Evolutionary conservation across 1,140 invertebrate species (phyloP), one percentile per base, ranked within the genome.

Genomic region (Doryteuthis pealeii): DNA sequence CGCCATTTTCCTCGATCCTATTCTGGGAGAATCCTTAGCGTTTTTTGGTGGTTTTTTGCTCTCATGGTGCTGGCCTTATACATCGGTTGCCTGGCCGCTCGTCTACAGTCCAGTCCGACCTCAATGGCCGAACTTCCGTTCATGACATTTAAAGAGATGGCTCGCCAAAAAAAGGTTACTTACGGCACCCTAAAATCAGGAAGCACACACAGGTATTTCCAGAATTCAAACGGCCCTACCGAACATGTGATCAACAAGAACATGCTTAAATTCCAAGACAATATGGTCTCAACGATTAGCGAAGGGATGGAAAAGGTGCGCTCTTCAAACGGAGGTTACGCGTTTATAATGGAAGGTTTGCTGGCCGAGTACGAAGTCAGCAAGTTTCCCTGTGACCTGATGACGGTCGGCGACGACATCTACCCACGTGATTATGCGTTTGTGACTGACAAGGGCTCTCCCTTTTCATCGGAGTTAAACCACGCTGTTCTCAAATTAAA

Each of bases 341-440:
- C 76, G 15, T 75, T 78, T 40, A 77, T 81, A 22, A 43, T 77
- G 58, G 76, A 81, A 43, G 71, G 71, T 15, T 75, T 79, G 0
- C n/a, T 72, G 70, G 79, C 79, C 22, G 77, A 83, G 40, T 80
- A 79, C 73, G 12, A 72, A n/a, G 69, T 76, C 0, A 62, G 33
- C 5, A 72, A 76, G 49, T 49, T 74, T 10, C 82, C 82, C 0
- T 83, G 82, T 70, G 76, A 81, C 58, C 74, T 80, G 58, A 75
- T 79, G 73, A 66, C 76, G 10, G 32, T 77, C 26, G 79, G 77
- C 6, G 76, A 80, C 15, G 35, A 65, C 0, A 68, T 79, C 1
- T 71, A 35, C 15, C 54, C 76, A n/a, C 74, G 73, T 35, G 54
- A 30, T 40, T 78, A 74, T 45, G 74, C 65, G 6, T 79, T 80